Conservation (phyloP, 2,888 invertebrate genomes). For the Parnassius apollo region DNA sequence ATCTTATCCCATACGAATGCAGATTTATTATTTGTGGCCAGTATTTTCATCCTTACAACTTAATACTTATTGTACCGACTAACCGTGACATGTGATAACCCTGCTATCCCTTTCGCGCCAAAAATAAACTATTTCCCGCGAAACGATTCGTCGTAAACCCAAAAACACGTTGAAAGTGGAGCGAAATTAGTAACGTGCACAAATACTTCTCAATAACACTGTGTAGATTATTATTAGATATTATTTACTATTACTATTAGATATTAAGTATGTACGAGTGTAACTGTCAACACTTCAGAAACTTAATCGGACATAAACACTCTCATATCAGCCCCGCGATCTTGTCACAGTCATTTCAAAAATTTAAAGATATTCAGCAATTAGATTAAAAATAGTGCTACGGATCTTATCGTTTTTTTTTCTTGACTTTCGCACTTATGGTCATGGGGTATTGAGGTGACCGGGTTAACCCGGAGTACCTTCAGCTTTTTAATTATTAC, state of each 20-base stretch:
- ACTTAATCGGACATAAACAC: background rate
- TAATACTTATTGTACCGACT: background rate
- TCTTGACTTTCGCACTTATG: no score
- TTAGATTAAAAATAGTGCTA: no score
- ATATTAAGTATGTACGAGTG: no score
- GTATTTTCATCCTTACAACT: no score
- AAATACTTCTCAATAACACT: no score
- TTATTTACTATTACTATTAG: no score
- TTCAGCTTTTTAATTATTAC: no score
- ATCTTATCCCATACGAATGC: background rate
- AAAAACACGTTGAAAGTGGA: constrained; percentile 1
- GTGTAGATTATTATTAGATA: no score
- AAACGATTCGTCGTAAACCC: constrained; percentile 12
- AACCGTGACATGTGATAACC: constrained; percentile 19
- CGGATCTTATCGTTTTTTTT: no score
- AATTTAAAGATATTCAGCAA: background rate
- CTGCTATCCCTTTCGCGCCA: constrained; percentile 18
- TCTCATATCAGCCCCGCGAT: background rate
- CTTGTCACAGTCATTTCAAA: background rate
- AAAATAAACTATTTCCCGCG: constrained; percentile 16
- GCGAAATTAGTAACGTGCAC: constrained; percentile 9
- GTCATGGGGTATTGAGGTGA: no score
- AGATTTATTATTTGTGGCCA: no score
- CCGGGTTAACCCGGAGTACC: no score
- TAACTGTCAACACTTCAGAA: constrained; percentile 8